Evolutionary conservation across 37 sponge, comb jelly and placozoan genomes (phyloP).

Genomic region (Theonella swinhoei): DNA sequence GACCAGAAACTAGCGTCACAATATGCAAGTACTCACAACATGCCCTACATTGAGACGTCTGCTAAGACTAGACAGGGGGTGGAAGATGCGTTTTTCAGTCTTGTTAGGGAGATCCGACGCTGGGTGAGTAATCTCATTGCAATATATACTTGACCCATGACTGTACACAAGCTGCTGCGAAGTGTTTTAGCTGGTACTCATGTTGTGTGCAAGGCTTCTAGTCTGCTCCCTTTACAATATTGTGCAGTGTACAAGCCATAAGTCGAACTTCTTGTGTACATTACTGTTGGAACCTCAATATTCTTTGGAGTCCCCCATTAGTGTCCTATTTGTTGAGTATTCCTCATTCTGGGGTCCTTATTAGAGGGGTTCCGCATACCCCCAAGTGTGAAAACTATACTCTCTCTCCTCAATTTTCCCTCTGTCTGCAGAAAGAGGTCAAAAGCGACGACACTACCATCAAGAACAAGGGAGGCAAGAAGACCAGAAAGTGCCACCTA

Average conservation of each 20-base stretch:
- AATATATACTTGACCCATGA: not conserved
- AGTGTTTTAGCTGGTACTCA: no score
- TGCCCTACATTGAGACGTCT: conserved; percentile 95
- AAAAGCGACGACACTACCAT: conserved; percentile 58
- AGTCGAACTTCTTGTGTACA: no score
- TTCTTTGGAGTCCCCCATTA: no score
- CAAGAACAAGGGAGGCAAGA: conserved; percentile 76
- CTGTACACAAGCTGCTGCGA: not conserved
- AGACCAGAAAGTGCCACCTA: conserved; percentile 17
- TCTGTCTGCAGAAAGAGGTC: conserved; percentile 62
- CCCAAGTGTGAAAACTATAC: not conserved
- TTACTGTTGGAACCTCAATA: no score
- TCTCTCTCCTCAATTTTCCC: conserved; percentile 6
- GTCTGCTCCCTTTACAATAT: no score
- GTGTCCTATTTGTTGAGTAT: no score
- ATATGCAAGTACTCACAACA: conserved; percentile 84
- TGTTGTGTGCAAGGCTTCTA: no score
- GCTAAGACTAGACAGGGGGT: conserved; percentile 97
- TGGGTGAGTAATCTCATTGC: conserved; percentile 87
- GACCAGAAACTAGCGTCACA: conserved; percentile 69
- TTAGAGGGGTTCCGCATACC: no score
- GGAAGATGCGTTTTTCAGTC: conserved; percentile 93
- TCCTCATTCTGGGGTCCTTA: no score
- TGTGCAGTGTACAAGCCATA: no score
- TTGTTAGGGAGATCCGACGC: conserved; percentile 91